These are phyloP conservation scores for Toxotes jaculatrix DNA, from an alignment of 2,113 vertebrate genomes.

Conservation along the genomic window DNA sequence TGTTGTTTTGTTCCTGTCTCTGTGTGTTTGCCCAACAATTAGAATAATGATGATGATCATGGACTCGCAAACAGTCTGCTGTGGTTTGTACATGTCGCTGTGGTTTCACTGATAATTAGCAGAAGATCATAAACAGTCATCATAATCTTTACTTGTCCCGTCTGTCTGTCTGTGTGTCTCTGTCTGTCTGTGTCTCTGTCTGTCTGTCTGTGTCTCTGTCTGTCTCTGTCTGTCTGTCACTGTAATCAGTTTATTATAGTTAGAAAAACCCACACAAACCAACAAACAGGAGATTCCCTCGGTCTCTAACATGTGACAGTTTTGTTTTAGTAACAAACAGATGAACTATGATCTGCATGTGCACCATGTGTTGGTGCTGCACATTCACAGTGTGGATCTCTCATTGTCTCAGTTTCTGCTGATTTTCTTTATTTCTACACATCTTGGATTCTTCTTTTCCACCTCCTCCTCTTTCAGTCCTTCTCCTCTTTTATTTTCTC, in stretches of 20 bases:
- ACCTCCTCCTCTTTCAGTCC: neutral
- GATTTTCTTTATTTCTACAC: too few relatives aligned
- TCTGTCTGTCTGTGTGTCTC: too few relatives aligned
- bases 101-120: constrained; percentile 2
- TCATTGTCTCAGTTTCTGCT: too few relatives aligned
- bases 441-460: neutral
- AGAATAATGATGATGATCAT: neutral
- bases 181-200: too few relatives aligned
- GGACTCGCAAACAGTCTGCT: neutral
- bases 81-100: neutral
- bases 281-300: neutral
- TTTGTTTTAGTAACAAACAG: too few relatives aligned
- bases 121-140: constrained; percentile 34
- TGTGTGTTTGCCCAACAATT: neutral
- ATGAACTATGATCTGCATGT: too few relatives aligned
- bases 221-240: too few relatives aligned
- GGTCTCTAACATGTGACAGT: too few relatives aligned
- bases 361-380: too few relatives aligned
- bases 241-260: neutral
- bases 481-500: neutral
- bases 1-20: neutral
- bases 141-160: neutral
- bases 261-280: neutral
- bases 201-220: too few relatives aligned
- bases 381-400: too few relatives aligned